phyloP scores from a whole-genome alignment of 2,113 vertebrate genomes.

The rabbit (Oryctolagus cuniculus) region DNA sequence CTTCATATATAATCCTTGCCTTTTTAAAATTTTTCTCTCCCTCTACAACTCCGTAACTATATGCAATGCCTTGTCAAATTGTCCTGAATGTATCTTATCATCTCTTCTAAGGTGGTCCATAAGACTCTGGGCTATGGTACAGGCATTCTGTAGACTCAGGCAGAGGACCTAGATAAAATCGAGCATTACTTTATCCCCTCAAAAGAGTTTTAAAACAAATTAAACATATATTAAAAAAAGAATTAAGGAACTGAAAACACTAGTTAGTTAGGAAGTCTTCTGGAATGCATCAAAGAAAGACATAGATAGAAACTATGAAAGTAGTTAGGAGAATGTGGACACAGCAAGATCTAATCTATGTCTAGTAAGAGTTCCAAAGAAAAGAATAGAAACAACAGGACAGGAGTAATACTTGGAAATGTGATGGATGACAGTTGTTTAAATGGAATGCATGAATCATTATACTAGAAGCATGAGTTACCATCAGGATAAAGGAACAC shows the following conservation, averaged over 20 bases:
- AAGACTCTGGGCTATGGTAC: not conserved
- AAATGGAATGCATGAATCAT: conserved; percentile 4
- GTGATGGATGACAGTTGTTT: not conserved
- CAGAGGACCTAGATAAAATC: not conserved
- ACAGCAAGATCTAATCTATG: not conserved
- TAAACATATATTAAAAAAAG: not conserved
- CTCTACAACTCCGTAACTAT: not conserved
- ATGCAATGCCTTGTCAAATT: not conserved
- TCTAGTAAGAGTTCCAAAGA: not conserved
- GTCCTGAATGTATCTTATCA: not conserved
- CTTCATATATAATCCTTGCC: not conserved
- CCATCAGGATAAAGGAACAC: not conserved
- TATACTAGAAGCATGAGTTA: not conserved
- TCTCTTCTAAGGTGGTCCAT: not conserved
- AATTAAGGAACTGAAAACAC: not conserved
- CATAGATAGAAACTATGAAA: not conserved
- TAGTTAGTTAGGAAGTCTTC: not conserved
- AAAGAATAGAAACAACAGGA: not conserved
- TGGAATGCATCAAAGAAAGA: not conserved
- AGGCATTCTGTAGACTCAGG: not conserved
- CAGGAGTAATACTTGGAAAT: not conserved
- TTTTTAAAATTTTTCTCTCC: not conserved
- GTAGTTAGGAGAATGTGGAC: not conserved
- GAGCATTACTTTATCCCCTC: not conserved
- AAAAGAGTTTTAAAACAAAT: not conserved